Percentiles rank a stretch among this genome's conserved stretches.
These are phyloP conservation scores for Scartelaos histophorus DNA, from an alignment of 2,113 vertebrate species.

Conservation along the genomic window DNA sequence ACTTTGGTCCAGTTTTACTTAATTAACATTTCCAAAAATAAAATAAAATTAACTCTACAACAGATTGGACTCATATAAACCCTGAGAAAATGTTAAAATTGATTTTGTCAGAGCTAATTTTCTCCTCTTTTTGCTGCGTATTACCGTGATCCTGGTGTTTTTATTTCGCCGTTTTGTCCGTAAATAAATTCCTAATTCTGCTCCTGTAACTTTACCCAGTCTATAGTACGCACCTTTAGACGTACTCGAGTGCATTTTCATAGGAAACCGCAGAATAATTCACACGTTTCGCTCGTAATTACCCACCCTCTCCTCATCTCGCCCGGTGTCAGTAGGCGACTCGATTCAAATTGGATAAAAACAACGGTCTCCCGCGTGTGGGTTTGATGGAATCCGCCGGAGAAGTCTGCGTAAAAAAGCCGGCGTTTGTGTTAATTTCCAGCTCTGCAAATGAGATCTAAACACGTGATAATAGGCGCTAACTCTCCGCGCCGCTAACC, in stretches of 20 bases:
- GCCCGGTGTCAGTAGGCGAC: constrained; percentile 18
- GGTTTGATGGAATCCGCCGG: not conserved
- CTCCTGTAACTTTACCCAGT: too few species aligned
- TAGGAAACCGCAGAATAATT: not conserved
- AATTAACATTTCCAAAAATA: too few species aligned
- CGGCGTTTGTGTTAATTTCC: not conserved
- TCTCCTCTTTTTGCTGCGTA: too few species aligned
- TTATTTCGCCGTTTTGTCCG: too few species aligned
- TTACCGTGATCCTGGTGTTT: too few species aligned
- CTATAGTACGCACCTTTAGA: not conserved
- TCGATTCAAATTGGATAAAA: constrained; percentile 33
- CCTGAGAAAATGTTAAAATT: too few species aligned
- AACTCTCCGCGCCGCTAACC: constrained; percentile 37
- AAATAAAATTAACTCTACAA: too few species aligned
- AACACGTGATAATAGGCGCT: constrained; percentile 40
- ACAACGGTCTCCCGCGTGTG: constrained; percentile 24
- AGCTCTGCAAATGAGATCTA: constrained; percentile 26
- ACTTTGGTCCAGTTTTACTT: too few species aligned
- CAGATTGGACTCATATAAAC: too few species aligned
- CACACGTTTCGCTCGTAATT: constrained; percentile 35
- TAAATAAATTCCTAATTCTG: too few species aligned
- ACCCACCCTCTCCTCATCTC: constrained; percentile 43
- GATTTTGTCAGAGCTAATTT: too few species aligned
- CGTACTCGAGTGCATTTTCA: not conserved
- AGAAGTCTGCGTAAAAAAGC: constrained; percentile 2